These are phyloP conservation scores for Aphidius colemani DNA, from an alignment of 2,888 invertebrate species.

Conservation along the genomic window DNA sequence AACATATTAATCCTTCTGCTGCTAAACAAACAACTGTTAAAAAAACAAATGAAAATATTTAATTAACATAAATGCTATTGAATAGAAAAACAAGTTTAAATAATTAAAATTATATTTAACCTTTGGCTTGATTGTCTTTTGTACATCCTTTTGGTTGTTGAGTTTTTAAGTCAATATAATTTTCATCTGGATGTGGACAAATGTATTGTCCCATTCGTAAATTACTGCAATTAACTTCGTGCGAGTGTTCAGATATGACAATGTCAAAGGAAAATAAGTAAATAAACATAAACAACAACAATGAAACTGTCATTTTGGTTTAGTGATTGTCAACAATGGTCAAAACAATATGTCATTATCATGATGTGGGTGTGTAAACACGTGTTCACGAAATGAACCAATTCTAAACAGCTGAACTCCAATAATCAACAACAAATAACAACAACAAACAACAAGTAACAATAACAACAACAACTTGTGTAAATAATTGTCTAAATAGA, in stretches of 20 bases:
- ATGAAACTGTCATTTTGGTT: too few relatives aligned
- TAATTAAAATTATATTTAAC: constrained; percentile 59
- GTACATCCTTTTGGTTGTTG: constrained; percentile 86
- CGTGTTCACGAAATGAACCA: too few relatives aligned
- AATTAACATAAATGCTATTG: not conserved
- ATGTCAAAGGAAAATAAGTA: too few relatives aligned
- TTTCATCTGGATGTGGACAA: constrained; percentile 78
- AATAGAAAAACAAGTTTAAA: not conserved
- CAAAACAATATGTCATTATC: too few relatives aligned
- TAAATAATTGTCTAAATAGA: too few relatives aligned
- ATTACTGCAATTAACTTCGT: constrained; percentile 70
- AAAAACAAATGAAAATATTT: not conserved
- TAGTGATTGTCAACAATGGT: too few relatives aligned
- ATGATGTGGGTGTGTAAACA: too few relatives aligned
- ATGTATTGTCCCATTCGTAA: constrained; percentile 80
- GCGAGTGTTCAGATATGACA: constrained; percentile 34
- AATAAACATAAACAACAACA: too few relatives aligned
- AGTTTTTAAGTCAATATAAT: constrained; percentile 82
- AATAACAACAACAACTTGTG: too few relatives aligned
- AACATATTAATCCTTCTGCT: constrained; percentile 81
- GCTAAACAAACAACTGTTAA: constrained; percentile 78
- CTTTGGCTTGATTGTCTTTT: constrained; percentile 77
- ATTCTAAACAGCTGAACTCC: too few relatives aligned
- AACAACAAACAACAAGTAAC: too few relatives aligned
- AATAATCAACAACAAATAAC: too few relatives aligned